phyloP scores from a whole-genome alignment of 2,113 vertebrate genomes.

The Mormyrus lacerda region DNA sequence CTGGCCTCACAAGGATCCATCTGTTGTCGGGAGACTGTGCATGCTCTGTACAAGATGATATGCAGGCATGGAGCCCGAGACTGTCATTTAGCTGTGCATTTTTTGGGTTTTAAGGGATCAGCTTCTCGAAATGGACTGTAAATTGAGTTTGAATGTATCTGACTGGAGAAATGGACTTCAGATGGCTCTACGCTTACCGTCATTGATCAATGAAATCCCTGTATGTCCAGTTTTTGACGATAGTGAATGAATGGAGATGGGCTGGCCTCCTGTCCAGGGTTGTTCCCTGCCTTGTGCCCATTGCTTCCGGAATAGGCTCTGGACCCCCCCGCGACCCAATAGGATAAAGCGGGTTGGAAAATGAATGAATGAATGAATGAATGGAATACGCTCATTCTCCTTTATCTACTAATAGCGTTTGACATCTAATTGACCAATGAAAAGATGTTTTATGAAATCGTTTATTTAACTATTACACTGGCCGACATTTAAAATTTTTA shows the following conservation, averaged over 20 bases:
- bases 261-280: too few species aligned
- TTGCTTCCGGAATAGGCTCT: too few species aligned
- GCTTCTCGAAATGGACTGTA: not conserved
- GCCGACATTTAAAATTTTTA: too few species aligned
- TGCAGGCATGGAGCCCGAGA: not conserved
- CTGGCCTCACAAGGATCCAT: not conserved
- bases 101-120: not conserved
- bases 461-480: not conserved
- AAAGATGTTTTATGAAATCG: not conserved
- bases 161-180: not conserved
- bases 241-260: not conserved
- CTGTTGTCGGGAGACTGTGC: not conserved
- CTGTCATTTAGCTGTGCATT: not conserved
- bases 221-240: not conserved
- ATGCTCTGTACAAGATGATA: not conserved
- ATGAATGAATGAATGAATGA: too few species aligned
- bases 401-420: not conserved
- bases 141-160: not conserved
- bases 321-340: too few species aligned
- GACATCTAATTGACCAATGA: not conserved
- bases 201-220: not conserved
- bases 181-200: not conserved
- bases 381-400: not conserved
- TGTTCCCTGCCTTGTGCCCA: too few species aligned
- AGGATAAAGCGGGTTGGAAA: too few species aligned